phyloP scores from a whole-genome alignment of 2,113 vertebrate species.

The Phoenicopterus ruber region DNA sequence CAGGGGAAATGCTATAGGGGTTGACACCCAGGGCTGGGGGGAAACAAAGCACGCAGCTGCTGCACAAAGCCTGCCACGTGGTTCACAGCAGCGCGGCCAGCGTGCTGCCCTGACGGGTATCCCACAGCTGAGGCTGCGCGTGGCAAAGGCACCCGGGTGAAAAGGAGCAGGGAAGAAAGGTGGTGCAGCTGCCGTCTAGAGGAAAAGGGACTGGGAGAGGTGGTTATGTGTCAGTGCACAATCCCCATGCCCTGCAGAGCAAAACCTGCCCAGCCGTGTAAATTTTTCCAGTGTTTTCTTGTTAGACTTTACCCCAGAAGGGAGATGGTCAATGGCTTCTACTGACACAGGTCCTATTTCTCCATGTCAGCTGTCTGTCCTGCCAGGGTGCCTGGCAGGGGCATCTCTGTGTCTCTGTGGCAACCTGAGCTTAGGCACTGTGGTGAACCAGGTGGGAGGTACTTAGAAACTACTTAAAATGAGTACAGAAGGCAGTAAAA shows the following conservation, averaged over 20 bases:
- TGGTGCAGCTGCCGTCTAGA: not conserved
- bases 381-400: not conserved
- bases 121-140: not conserved
- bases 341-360: not conserved
- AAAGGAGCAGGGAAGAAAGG: not conserved
- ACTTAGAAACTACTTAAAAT: not conserved
- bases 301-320: not conserved
- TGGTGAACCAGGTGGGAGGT: not conserved
- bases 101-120: rapidly evolving
- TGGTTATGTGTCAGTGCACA: rapidly evolving
- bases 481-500: not conserved
- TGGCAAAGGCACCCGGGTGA: not conserved
- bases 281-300: not conserved
- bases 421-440: not conserved
- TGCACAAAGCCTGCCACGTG: not conserved
- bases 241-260: not conserved
- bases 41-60: not conserved
- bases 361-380: not conserved
- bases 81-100: not conserved
- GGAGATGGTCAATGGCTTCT: not conserved
- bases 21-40: not conserved
- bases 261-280: not conserved
- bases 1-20: not conserved
- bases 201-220: not conserved
- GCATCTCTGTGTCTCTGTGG: not conserved